phyloP scores from a whole-genome alignment of 2,113 vertebrate genomes.

The Hydropotes inermis region DNA sequence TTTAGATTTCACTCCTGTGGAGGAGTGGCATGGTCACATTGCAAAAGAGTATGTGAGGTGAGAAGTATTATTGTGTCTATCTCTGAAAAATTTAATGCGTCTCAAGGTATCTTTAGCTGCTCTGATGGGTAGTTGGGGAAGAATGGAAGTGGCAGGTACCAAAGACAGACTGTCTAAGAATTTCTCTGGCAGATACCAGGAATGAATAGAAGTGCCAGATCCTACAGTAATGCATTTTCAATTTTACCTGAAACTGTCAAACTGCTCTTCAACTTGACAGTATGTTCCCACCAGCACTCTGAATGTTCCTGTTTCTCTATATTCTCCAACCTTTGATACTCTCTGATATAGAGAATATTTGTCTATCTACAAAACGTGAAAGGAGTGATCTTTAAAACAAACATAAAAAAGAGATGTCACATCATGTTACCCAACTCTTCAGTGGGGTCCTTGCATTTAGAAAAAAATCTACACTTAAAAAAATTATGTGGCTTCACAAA shows the following conservation, averaged over 20 bases:
- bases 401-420: background rate
- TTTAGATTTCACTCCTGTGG: background rate
- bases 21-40: background rate
- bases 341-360: slow-evolving; percentile 1
- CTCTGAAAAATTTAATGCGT: background rate
- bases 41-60: background rate
- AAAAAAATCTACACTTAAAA: background rate
- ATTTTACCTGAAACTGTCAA: background rate
- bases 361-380: background rate
- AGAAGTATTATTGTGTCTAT: background rate
- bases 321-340: background rate
- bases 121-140: background rate
- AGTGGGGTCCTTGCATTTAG: background rate
- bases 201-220: background rate
- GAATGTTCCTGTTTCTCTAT: background rate
- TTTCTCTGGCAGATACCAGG: background rate
- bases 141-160: background rate
- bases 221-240: background rate
- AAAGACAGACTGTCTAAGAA: background rate
- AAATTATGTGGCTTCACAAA: background rate
- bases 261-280: background rate
- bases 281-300: background rate
- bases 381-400: background rate
- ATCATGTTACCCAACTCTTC: background rate
- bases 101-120: background rate